Percentiles rank a stretch among this genome's conserved stretches.
These are phyloP conservation scores for Sarcophaga variegata DNA, from an alignment of 2,888 invertebrate species.

Conservation along the genomic window DNA sequence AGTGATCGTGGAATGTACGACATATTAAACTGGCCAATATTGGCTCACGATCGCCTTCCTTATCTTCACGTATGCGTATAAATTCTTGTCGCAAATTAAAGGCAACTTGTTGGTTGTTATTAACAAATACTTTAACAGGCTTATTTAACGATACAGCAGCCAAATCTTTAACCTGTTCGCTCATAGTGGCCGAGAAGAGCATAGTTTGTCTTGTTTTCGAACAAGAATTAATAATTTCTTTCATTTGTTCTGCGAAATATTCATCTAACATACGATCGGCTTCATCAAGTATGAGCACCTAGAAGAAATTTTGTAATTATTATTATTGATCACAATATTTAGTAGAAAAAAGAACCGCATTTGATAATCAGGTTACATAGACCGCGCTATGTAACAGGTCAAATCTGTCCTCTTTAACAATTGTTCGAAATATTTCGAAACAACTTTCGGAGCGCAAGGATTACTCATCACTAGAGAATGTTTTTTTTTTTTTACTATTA, in stretches of 20 bases:
- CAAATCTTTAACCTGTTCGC: constrained; percentile 98
- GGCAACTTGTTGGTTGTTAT: constrained; percentile 97
- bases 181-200: constrained; percentile 99
- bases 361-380: constrained; percentile 49
- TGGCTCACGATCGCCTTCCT: constrained; percentile 95
- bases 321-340: neutral
- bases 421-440: constrained; percentile 8
- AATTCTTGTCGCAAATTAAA: constrained; percentile 98
- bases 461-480: constrained; percentile 77
- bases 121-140: constrained; percentile 97
- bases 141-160: constrained; percentile 95
- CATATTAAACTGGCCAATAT: constrained; percentile 91
- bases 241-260: constrained; percentile 99
- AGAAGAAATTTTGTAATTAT: constrained; percentile 4
- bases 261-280: constrained; percentile 97
- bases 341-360: neutral
- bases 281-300: constrained; percentile 85
- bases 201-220: constrained; percentile 96
- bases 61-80: constrained; percentile 93
- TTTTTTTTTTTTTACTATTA: neutral
- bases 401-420: constrained; percentile 42
- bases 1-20: constrained; percentile 94
- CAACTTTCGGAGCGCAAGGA: constrained; percentile 82
- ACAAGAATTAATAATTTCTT: constrained; percentile 97
- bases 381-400: constrained; percentile 23